Evolutionary conservation across 2,797 vertebrate genomes (phyloP).

Genomic region (Enteromius trimaculatus): DNA sequence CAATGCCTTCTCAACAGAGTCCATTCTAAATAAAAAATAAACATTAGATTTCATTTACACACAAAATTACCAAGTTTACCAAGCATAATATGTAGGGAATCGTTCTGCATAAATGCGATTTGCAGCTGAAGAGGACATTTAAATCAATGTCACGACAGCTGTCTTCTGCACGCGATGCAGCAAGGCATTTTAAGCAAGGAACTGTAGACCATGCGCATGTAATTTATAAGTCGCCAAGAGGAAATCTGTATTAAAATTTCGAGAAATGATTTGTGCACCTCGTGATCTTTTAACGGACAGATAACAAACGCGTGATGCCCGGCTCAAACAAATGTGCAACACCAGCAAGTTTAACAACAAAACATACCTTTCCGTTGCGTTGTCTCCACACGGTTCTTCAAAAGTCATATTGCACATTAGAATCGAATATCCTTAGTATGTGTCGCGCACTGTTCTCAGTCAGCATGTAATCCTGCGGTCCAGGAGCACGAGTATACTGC

Average conservation of each 20-base stretch:
- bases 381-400: slow-evolving; percentile 87
- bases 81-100: neutral
- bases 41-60: neutral
- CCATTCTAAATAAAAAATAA: slow-evolving; percentile 82
- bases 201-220: neutral
- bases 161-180: neutral
- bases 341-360: neutral
- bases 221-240: neutral
- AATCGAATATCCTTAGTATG: slow-evolving; percentile 63
- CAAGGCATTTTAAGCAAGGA: neutral
- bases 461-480: neutral
- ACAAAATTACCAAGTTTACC: neutral
- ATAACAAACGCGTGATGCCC: neutral
- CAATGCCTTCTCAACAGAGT: slow-evolving; percentile 87
- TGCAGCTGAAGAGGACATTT: neutral
- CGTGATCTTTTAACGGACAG: neutral
- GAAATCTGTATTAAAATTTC: no score
- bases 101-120: neutral
- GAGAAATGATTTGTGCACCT: neutral
- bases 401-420: slow-evolving; percentile 89
- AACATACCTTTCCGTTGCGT: slow-evolving; percentile 82
- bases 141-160: neutral
- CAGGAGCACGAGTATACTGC: neutral
- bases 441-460: neutral
- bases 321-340: neutral